A percentile compares a stretch with the other conserved stretches of the same genome.
Evolutionary conservation across 2,797 vertebrate genomes (phyloP).

Genomic region (Huso huso): DNA sequence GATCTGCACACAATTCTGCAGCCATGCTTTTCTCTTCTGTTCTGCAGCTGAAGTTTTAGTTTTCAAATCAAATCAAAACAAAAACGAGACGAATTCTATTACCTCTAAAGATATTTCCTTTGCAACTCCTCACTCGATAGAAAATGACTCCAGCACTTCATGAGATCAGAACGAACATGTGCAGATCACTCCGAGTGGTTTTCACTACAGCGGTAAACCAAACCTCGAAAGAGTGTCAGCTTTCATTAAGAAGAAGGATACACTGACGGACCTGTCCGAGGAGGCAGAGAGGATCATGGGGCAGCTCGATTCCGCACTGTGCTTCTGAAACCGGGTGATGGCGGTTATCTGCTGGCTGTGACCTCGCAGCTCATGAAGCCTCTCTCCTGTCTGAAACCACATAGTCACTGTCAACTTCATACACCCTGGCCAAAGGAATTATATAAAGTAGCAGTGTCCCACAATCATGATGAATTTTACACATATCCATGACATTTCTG

Average conservation of each 20-base stretch:
- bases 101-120: too few species aligned
- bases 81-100: too few species aligned
- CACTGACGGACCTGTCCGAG: constrained; percentile 83
- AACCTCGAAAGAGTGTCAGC: neutral
- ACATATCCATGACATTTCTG: too few species aligned
- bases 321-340: constrained; percentile 59
- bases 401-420: neutral
- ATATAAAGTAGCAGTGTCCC: too few species aligned
- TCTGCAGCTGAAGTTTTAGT: neutral
- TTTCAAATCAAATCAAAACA: constrained; percentile 9
- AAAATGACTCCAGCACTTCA: too few species aligned
- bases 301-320: constrained; percentile 20
- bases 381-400: constrained; percentile 76
- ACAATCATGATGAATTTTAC: too few species aligned
- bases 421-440: too few species aligned
- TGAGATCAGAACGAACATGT: too few species aligned
- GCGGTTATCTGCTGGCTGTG: constrained; percentile 91
- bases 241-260: constrained; percentile 63
- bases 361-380: constrained; percentile 74
- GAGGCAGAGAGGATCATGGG: constrained; percentile 78
- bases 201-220: too few species aligned
- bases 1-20: neutral
- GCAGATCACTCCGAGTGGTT: too few species aligned
- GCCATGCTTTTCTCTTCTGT: neutral
- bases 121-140: too few species aligned